Percentiles rank a stretch among this genome's conserved stretches.
Evolutionary conservation across 1,140 invertebrate genomes (phyloP).

Genomic region (Camponotus floridanus): DNA sequence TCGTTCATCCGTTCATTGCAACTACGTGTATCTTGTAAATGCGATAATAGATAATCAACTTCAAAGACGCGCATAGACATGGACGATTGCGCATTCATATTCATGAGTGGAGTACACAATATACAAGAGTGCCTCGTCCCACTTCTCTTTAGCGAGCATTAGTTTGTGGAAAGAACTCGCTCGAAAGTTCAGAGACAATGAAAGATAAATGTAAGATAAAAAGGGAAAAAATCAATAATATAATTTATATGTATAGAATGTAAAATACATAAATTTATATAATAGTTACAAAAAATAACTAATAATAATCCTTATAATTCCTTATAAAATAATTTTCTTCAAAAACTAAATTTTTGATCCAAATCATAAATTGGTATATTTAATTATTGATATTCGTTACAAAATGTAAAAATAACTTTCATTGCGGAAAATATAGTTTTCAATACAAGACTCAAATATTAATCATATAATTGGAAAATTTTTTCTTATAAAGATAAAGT

Average conservation of each 20-base stretch:
- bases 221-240: neutral
- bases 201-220: slow-evolving; percentile 19
- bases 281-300: too few species aligned
- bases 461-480: too few species aligned
- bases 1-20: slow-evolving; percentile 4
- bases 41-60: slow-evolving; percentile 61
- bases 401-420: too few species aligned
- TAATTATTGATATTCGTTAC: too few species aligned
- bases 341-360: too few species aligned
- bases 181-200: slow-evolving; percentile 39
- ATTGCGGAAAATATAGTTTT: too few species aligned
- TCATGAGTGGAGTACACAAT: slow-evolving; percentile 45
- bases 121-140: slow-evolving; percentile 24
- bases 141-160: slow-evolving; percentile 2
- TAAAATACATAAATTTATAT: neutral
- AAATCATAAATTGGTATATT: too few species aligned
- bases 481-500: too few species aligned
- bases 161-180: slow-evolving; percentile 32
- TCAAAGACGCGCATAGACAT: slow-evolving; percentile 51
- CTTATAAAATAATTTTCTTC: too few species aligned
- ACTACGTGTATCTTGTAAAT: slow-evolving; percentile 48
- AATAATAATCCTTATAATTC: too few species aligned
- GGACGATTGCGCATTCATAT: slow-evolving; percentile 63
- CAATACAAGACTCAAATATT: too few species aligned
- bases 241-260: neutral